Conservation (phyloP, 1,140 invertebrate genomes). For the Formica exsecta region DNA sequence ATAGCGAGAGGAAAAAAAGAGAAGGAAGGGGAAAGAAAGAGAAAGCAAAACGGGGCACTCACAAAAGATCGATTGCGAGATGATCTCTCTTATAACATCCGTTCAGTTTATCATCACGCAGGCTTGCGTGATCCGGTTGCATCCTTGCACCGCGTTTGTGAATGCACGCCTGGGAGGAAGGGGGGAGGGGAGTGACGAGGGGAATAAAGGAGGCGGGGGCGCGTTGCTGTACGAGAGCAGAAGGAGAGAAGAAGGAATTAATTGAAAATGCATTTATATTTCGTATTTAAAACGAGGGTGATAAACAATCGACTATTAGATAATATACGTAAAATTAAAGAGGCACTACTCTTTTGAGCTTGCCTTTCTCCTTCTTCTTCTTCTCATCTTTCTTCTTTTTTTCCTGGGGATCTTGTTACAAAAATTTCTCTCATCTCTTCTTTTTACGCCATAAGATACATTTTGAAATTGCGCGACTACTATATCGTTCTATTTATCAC, state of each 20-base stretch:
- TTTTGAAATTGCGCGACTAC: not conserved
- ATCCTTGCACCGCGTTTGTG: slow-evolving; percentile 62
- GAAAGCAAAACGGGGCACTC: slow-evolving; percentile 7
- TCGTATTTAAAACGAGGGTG: slow-evolving; percentile 77
- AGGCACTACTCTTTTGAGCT: slow-evolving; percentile 3
- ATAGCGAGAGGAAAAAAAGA: slow-evolving; percentile 14
- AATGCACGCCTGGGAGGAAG: slow-evolving; percentile 47
- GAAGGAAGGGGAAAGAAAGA: too few species aligned
- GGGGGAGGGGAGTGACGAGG: too few species aligned
- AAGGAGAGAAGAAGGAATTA: slow-evolving; percentile 81
- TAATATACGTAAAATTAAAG: slow-evolving; percentile 66
- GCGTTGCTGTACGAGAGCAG: slow-evolving; percentile 55
- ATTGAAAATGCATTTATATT: slow-evolving; percentile 83
- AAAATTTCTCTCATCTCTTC: not conserved
- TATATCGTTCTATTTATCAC: not conserved
- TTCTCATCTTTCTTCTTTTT: not conserved
- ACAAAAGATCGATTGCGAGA: slow-evolving; percentile 58
- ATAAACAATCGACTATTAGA: slow-evolving; percentile 76
- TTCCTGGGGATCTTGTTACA: slow-evolving; percentile 3
- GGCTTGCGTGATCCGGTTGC: slow-evolving; percentile 77
- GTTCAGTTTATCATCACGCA: slow-evolving; percentile 71
- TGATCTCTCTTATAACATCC: slow-evolving; percentile 71
- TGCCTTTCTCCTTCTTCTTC: not conserved
- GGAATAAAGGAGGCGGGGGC: not conserved
- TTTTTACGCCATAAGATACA: not conserved